Percentiles rank a stretch among this genome's conserved stretches.
phyloP scores from a whole-genome alignment of 1,140 invertebrate species.

The Drosophila triauraria region DNA sequence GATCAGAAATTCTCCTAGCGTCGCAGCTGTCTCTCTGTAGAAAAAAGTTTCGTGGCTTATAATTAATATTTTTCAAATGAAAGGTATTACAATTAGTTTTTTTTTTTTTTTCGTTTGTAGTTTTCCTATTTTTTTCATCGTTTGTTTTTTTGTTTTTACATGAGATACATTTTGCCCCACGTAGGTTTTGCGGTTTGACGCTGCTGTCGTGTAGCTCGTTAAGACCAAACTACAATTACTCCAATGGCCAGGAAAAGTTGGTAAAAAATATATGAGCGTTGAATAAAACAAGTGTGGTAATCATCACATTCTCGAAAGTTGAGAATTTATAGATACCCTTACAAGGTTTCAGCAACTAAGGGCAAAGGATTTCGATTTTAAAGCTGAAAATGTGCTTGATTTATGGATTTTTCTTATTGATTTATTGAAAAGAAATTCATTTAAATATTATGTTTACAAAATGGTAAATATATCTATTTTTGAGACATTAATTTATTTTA shows the following conservation, averaged over 20 bases:
- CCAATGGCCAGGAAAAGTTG: slow-evolving; percentile 18
- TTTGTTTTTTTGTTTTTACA: slow-evolving; percentile 4
- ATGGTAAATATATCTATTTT: too few relatives aligned
- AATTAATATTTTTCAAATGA: slow-evolving; percentile 79
- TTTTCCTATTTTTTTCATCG: slow-evolving; percentile 1
- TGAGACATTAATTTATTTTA: too few relatives aligned
- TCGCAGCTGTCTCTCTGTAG: slow-evolving; percentile 26
- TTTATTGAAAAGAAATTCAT: too few relatives aligned
- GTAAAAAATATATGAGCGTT: slow-evolving; percentile 21
- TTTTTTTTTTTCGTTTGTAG: slow-evolving; percentile 27
- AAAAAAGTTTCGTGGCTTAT: slow-evolving; percentile 52
- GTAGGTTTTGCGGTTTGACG: slow-evolving; percentile 68
- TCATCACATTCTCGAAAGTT: slow-evolving; percentile 7
- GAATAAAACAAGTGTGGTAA: slow-evolving; percentile 45
- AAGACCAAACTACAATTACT: slow-evolving; percentile 35
- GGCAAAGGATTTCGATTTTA: neutral
- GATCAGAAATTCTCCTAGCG: slow-evolving; percentile 53
- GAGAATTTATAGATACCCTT: slow-evolving; percentile 8
- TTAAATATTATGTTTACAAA: too few relatives aligned
- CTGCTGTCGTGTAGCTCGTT: slow-evolving; percentile 72
- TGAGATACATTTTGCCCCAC: slow-evolving; percentile 17
- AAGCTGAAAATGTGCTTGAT: too few relatives aligned
- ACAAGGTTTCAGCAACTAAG: too few relatives aligned
- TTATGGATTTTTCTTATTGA: too few relatives aligned
- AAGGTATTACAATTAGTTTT: slow-evolving; percentile 71